Evolutionary conservation across 1,140 invertebrate genomes (phyloP).

Genomic region (Magallana gigas): DNA sequence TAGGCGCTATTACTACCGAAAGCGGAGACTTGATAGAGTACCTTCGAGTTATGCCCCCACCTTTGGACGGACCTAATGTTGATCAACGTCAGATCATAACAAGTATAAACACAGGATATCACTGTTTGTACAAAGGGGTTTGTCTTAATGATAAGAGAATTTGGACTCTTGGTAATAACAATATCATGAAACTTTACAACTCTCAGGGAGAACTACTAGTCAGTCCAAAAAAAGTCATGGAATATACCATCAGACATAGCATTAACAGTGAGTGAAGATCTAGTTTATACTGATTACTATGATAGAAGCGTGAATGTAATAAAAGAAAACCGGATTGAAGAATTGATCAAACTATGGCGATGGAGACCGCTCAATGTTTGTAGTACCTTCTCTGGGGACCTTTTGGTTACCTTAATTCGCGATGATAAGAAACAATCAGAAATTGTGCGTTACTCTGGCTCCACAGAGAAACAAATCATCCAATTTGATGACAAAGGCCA

Average conservation of each 20-base stretch:
- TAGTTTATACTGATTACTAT: neutral
- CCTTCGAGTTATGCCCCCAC: neutral
- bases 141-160: neutral
- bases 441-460: no score
- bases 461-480: no score
- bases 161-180: neutral
- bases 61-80: neutral
- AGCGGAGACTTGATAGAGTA: neutral
- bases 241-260: neutral
- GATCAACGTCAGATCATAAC: neutral
- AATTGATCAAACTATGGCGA: neutral
- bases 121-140: neutral
- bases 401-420: neutral
- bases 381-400: neutral
- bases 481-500: no score
- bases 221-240: neutral
- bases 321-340: neutral
- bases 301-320: neutral
- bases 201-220: neutral
- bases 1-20: no score
- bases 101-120: neutral
- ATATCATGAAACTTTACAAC: neutral
- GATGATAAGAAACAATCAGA: no score
- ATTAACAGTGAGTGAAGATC: neutral
- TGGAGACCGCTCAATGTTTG: neutral